Percentiles rank a stretch among this genome's conserved stretches.
Evolutionary conservation across 2,113 vertebrate genomes (phyloP).

Genomic region (Heloderma charlesbogerti): DNA sequence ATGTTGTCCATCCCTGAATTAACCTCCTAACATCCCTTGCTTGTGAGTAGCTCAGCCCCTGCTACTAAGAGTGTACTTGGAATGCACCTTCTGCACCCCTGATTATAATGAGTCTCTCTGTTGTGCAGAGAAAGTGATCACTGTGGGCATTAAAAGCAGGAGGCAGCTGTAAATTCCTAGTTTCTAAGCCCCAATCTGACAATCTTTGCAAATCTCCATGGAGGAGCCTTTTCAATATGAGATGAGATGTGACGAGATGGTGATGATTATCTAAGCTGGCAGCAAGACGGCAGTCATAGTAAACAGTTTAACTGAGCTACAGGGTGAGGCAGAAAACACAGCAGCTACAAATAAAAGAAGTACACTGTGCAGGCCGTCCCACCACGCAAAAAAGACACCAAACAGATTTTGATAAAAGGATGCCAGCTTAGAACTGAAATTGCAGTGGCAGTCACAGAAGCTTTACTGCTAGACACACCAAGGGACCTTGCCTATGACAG

Average conservation of each 20-base stretch:
- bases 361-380: too few species aligned
- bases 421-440: background rate
- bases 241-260: constrained; percentile 26
- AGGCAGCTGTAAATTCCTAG: constrained; percentile 48
- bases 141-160: constrained; percentile 42
- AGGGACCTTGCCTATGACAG: background rate
- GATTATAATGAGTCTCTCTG: constrained; percentile 33
- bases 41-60: constrained; percentile 18
- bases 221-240: constrained; percentile 38
- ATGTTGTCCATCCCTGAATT: background rate
- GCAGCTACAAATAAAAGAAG: background rate
- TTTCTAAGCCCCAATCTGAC: constrained; percentile 13
- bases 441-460: background rate
- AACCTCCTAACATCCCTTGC: constrained; percentile 29
- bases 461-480: background rate
- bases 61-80: constrained; percentile 9
- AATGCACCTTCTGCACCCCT: constrained; percentile 29
- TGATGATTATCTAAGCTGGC: constrained; percentile 32
- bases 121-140: constrained; percentile 33
- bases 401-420: background rate
- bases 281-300: constrained; percentile 34
- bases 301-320: constrained; percentile 46
- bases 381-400: too few species aligned
- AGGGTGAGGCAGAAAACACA: background rate
- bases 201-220: constrained; percentile 43